Base-by-base conservation (phyloP, 2,888 invertebrate genomes). In the Cantharis rustica region DNA sequence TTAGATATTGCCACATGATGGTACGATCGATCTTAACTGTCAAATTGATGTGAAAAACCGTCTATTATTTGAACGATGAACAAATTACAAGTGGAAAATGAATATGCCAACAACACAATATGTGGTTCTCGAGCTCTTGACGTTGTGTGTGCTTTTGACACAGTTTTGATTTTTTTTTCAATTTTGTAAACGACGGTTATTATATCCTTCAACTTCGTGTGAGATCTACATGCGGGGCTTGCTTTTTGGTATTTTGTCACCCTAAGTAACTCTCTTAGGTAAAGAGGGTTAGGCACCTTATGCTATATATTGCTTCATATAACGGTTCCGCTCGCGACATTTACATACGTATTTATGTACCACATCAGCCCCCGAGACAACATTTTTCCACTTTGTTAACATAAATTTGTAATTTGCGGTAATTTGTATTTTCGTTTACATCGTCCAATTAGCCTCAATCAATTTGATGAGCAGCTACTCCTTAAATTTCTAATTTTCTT, bases 41-140 rank as follows among this genome's bases (percentile, higher is more conserved):
- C 84, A 85, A 77, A 77, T 79, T 69, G 76, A 77, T 75, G 77
- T 75, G 80, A 77, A 80, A 75, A 79, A 77, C 76, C 79, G 75
- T 75, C 74, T 70, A 78, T 79, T 79, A 78, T 79, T 69, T 76
- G 79, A 73, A 76, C 79, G 77, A 80, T 77, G 85, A 85, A 85
- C 85, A 85, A 85, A 85, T 86, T 86, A 85, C 84, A 82, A 81
- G 82, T 82, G 81, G 81, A 82, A 83, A 84, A 85, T 82, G 84
- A 84, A 83, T 82, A 82, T 81, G 84, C 84, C 84, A 84, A 73
- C 73, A 81, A 80, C 85, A 84, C 84, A 84, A 84, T 84, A 77
- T 81, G 80, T 82, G 81, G 83, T 83, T 84, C 83, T 80, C 78
- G 77, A 77, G 68, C 68, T 71, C 70, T 81, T 70, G 74, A 69